These are phyloP conservation scores for Serripes groenlandicus DNA, from an alignment of 2,888 invertebrate species.

Conservation along the genomic window DNA sequence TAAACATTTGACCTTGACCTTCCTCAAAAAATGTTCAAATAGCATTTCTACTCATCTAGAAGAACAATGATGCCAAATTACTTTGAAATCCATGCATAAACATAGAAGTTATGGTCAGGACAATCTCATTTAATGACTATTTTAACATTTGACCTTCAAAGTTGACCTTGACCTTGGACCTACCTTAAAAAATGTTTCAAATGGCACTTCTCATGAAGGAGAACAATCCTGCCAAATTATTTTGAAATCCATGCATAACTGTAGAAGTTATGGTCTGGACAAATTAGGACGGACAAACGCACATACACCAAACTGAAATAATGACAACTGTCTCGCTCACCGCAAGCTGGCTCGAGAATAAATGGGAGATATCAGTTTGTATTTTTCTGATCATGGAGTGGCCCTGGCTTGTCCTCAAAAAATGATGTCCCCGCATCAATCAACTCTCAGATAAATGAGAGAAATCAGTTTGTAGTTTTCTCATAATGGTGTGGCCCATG, in stretches of 20 bases:
- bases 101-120: conserved; percentile 4
- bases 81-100: conserved; percentile 2
- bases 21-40: not conserved
- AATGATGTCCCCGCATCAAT: no score
- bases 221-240: not conserved
- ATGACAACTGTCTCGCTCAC: conserved; percentile 11
- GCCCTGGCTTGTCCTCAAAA: no score
- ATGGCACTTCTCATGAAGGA: conserved; percentile 6
- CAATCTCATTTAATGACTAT: conserved; percentile 12
- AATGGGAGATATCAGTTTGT: no score
- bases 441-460: no score
- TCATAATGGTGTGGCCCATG: no score
- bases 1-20: conserved; percentile 6
- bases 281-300: conserved; percentile 3
- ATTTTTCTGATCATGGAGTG: no score
- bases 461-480: no score
- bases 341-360: conserved; percentile 11
- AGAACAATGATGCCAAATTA: conserved; percentile 1
- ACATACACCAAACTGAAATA: not conserved
- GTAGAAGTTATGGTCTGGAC: conserved; percentile 20
- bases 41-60: conserved; percentile 3
- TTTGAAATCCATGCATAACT: conserved; percentile 7
- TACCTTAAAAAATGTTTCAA: conserved; percentile 2
- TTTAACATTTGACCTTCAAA: not conserved
- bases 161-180: not conserved